A percentile compares a stretch with the other conserved stretches of the same genome.
Evolutionary conservation across 2,113 vertebrate genomes (phyloP).

Genomic region (Nematolebias whitei): DNA sequence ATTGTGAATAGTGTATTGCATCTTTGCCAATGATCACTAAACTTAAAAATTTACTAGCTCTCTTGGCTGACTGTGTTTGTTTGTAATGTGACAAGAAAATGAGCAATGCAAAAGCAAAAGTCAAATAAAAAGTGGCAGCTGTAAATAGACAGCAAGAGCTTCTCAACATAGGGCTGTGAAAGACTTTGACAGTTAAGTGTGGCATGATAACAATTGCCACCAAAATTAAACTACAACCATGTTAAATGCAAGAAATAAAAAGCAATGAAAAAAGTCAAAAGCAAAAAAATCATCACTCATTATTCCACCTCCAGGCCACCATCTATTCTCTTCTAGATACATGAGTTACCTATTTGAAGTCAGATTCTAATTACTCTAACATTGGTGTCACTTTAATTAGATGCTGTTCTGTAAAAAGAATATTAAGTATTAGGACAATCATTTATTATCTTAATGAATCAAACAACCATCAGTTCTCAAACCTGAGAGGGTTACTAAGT

Average conservation of each 20-base stretch:
- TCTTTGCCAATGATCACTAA: background rate
- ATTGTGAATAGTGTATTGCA: background rate
- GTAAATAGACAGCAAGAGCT: background rate
- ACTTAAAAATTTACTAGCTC: background rate
- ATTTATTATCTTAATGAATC: conserved; percentile 34
- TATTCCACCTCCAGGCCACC: background rate
- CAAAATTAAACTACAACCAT: background rate
- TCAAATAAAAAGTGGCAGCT: background rate
- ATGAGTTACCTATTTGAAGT: conserved; percentile 21
- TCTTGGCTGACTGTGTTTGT: background rate
- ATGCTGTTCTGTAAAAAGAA: conserved; percentile 8
- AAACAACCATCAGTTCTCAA: conserved; percentile 25
- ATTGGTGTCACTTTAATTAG: conserved; percentile 34
- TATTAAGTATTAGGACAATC: conserved; percentile 15
- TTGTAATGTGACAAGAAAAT: background rate
- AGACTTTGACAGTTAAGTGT: background rate
- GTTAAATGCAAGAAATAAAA: background rate
- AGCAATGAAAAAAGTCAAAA: background rate
- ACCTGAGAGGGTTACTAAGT: conserved; percentile 5
- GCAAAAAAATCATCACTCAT: conserved; percentile 9
- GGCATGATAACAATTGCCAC: background rate
- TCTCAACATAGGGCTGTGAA: background rate
- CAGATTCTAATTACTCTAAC: conserved; percentile 27
- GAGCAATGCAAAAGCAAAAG: background rate
- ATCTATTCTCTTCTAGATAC: background rate